Conservation (phyloP, 2,113 vertebrate genomes). For the Ornithorhynchus anatinus region DNA sequence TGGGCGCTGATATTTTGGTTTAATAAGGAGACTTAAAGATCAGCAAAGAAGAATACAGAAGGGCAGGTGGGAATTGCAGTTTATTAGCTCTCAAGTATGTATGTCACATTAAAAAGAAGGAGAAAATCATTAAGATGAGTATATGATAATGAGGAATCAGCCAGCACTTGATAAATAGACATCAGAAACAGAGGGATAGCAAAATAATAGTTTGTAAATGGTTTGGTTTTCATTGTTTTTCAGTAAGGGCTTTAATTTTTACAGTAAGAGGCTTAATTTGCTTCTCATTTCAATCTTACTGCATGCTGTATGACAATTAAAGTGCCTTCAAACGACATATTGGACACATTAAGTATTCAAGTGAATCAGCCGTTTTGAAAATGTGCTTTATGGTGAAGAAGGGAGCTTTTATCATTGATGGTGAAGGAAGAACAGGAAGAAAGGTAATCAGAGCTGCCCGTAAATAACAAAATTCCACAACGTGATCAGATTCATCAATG, state of each 20-base stretch:
- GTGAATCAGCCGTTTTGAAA: not conserved
- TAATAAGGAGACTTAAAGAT: not conserved
- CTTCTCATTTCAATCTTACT: not conserved
- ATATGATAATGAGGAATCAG: not conserved
- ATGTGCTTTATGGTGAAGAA: not conserved
- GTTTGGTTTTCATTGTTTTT: not conserved
- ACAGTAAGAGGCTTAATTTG: not conserved
- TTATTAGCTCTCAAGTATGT: not conserved
- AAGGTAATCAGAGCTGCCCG: no score
- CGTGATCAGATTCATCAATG: no score
- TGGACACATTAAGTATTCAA: not conserved
- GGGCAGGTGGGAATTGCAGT: not conserved
- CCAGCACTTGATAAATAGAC: not conserved
- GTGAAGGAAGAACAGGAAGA: not conserved
- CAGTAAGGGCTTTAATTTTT: slow-evolving; percentile 29
- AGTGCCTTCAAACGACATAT: not conserved
- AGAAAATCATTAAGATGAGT: not conserved
- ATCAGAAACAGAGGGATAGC: not conserved
- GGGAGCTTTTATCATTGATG: not conserved
- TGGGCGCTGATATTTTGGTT: not conserved
- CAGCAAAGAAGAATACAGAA: not conserved
- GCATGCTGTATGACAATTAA: not conserved
- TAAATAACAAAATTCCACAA: no score
- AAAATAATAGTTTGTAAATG: no score
- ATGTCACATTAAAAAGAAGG: not conserved